Evolutionary conservation across 2,113 vertebrate species (phyloP).

Genomic region (Nasalis larvatus): DNA sequence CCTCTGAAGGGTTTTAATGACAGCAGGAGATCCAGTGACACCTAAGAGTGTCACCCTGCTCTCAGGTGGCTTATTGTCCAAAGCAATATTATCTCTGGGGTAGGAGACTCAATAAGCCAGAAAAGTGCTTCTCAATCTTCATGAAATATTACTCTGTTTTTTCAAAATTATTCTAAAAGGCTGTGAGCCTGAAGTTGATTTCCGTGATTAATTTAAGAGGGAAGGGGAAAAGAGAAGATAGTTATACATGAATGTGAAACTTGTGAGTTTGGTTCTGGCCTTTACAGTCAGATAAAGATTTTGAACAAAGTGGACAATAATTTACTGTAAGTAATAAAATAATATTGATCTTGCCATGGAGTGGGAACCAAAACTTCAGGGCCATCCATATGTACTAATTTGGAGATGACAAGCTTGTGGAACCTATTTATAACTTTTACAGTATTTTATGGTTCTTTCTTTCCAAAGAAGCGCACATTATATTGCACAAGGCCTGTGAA

Average conservation of each 20-base stretch:
- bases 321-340: conserved; percentile 57
- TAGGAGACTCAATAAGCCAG: neutral
- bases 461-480: conserved; percentile 49
- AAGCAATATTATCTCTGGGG: neutral
- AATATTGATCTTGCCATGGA: conserved; percentile 23
- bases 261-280: conserved; percentile 12
- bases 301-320: conserved; percentile 40
- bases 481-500: conserved; percentile 27
- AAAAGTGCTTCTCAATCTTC: neutral
- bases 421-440: conserved; percentile 66
- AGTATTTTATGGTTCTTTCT: conserved; percentile 60
- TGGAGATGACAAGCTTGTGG: conserved; percentile 51
- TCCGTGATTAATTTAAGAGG: neutral
- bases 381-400: conserved; percentile 51
- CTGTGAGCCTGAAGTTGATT: neutral
- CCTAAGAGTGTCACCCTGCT: neutral
- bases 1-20: neutral
- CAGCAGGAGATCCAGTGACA: neutral
- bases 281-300: conserved; percentile 48
- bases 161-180: conserved; percentile 11
- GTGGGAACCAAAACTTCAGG: conserved; percentile 7
- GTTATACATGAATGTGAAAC: neutral
- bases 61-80: neutral
- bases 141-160: neutral
- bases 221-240: neutral